Evolutionary conservation across 2,797 vertebrate species (phyloP).

Genomic region (Epinephelus coioides): DNA sequence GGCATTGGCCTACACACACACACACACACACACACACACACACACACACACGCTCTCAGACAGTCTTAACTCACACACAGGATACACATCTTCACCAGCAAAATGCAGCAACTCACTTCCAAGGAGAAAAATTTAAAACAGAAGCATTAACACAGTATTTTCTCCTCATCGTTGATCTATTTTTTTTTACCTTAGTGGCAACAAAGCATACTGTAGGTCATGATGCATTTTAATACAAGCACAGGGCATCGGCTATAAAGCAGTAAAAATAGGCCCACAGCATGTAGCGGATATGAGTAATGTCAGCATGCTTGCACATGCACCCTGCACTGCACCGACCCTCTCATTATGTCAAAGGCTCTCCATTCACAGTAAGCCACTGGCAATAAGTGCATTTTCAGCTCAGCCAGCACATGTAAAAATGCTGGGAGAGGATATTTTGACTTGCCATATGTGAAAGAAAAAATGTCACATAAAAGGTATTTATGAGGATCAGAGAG

Average conservation of each 20-base stretch:
- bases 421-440: conserved; percentile 59
- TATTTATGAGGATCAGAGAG: conserved; percentile 45
- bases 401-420: conserved; percentile 54
- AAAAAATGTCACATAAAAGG: conserved; percentile 29
- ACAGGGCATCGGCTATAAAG: conserved; percentile 67
- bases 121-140: conserved; percentile 55
- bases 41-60: conserved; percentile 23
- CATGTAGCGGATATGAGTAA: conserved; percentile 63
- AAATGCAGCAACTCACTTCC: conserved; percentile 48
- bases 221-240: conserved; percentile 66
- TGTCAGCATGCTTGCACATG: conserved; percentile 73
- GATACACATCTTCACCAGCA: conserved; percentile 57
- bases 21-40: conserved; percentile 12
- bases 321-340: conserved; percentile 53
- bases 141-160: conserved; percentile 51
- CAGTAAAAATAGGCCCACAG: conserved; percentile 71
- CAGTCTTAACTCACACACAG: conserved; percentile 16
- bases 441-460: conserved; percentile 34
- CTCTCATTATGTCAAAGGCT: conserved; percentile 63
- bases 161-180: conserved; percentile 49
- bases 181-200: conserved; percentile 6
- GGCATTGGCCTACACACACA: conserved; percentile 47
- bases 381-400: conserved; percentile 76
- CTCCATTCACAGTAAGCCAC: conserved; percentile 72
- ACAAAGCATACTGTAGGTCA: conserved; percentile 48